Evolutionary conservation across 2,888 invertebrate genomes (phyloP), one percentile per base, ranked within the genome.

Genomic region (Tricholauxania praeusta): DNA sequence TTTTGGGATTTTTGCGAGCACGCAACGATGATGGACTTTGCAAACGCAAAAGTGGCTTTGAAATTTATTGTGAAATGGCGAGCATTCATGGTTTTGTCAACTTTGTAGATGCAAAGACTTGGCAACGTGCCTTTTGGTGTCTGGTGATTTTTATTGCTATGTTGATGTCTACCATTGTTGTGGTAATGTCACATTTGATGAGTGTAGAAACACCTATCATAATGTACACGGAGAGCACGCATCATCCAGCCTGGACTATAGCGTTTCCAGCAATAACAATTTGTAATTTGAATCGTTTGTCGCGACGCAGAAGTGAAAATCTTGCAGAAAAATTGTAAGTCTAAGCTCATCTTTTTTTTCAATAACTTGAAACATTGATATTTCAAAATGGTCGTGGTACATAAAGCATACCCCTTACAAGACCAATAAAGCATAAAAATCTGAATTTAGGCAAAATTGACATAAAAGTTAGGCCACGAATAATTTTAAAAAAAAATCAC

Each of bases 221-320:
- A 1, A 90, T 91, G n/a, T 90, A 90, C 12, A 82, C 84, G 32
- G 87, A 88, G 71, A 86, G 85, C 47, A 89, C 88, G 12, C 87
- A 89, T 79, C 82, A 86, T 74, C 88, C 90, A 0, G 88, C 88
- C 17, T 89, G 88, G 84, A 86, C 87, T 67, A 87, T 89, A 74
- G 86, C 87, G 1, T 90, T 90, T 84, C 91, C 91, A 0, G 89
- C 89, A 0, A 84, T 91, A 0, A 90, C 90, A 0, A 81, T 91
- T 63, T 91, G 91, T 78, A 87, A 87, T 78, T 81, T 89, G 7
- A 90, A 90, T 84, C 86, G 86, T 19, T 85, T 90, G n/a, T 90
- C 90, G 0, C 85, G 82, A 51, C 76, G 62, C 1, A 83, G 80
- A 59, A 83, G 87, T 0, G 76, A 77, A 12, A 32, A 75, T 0